These are phyloP conservation scores for Percopsis transmontana DNA, from an alignment of 2,113 vertebrate species.

Conservation along the genomic window DNA sequence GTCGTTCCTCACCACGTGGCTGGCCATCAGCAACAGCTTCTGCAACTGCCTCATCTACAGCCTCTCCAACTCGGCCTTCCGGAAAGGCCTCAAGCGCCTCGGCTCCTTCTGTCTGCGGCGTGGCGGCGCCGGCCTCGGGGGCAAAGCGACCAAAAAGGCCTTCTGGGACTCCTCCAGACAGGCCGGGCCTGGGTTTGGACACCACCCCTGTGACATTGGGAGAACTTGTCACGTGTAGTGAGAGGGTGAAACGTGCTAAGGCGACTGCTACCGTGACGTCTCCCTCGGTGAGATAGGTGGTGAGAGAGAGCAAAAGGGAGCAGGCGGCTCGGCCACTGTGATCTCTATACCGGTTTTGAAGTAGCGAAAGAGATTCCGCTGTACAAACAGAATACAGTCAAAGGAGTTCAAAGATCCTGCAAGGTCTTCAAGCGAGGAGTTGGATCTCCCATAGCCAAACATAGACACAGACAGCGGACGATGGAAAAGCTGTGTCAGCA, in stretches of 20 bases:
- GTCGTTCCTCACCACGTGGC: slow-evolving; percentile 97
- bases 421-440: too few relatives aligned
- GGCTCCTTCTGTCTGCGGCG: slow-evolving; percentile 89
- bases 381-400: slow-evolving; percentile 27
- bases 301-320: slow-evolving; percentile 26
- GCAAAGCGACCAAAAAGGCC: slow-evolving; percentile 80
- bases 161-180: slow-evolving; percentile 69
- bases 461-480: too few relatives aligned
- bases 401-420: neutral
- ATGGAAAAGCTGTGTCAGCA: too few relatives aligned
- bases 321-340: slow-evolving; percentile 18
- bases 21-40: slow-evolving; percentile 99
- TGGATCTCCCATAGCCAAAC: too few relatives aligned
- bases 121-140: slow-evolving; percentile 53
- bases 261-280: slow-evolving; percentile 24
- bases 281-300: slow-evolving; percentile 25
- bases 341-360: slow-evolving; percentile 28
- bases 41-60: slow-evolving; percentile 99
- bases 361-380: slow-evolving; percentile 31
- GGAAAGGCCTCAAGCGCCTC: slow-evolving; percentile 92
- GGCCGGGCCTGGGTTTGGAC: slow-evolving; percentile 13
- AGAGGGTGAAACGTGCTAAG: too few relatives aligned
- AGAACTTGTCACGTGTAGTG: slow-evolving; percentile 70
- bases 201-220: slow-evolving; percentile 20
- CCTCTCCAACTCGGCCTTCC: slow-evolving; percentile 97